Percentiles rank a stretch among this genome's conserved stretches.
phyloP scores from a whole-genome alignment of 2,113 vertebrate genomes.

The Corynorhinus townsendii region DNA sequence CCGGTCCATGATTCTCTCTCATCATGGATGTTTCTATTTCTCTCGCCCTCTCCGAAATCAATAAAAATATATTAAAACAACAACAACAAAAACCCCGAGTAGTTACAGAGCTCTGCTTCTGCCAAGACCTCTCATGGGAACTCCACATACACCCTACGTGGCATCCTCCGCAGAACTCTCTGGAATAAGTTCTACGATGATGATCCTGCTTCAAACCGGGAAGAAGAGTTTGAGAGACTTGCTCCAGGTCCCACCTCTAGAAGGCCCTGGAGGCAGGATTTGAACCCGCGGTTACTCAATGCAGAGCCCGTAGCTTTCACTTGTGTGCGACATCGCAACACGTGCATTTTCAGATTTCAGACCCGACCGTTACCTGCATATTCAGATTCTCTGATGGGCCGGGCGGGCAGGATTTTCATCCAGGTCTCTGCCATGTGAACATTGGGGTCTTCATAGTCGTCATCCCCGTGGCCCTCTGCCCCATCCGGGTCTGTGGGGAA shows the following conservation, averaged over 20 bases:
- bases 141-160: accelerated
- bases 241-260: not conserved
- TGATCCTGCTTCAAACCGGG: not conserved
- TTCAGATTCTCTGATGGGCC: constrained; percentile 76
- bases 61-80: not conserved
- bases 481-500: not conserved
- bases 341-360: accelerated
- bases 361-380: constrained; percentile 76
- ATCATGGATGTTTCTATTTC: too few species aligned
- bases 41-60: not conserved
- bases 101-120: not conserved
- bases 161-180: not conserved
- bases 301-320: not conserved
- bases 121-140: not conserved
- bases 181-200: not conserved
- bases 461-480: not conserved
- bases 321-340: accelerated
- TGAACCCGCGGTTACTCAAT: not conserved
- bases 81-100: accelerated
- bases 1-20: too few species aligned
- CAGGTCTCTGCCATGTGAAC: constrained; percentile 13
- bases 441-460: constrained; percentile 69
- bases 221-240: not conserved
- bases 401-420: constrained; percentile 74
- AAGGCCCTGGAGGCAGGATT: not conserved